Percentiles rank a stretch among this genome's conserved stretches.
phyloP scores from a whole-genome alignment of 2,888 invertebrate genomes.

The Macrosoma leucophasiata region DNA sequence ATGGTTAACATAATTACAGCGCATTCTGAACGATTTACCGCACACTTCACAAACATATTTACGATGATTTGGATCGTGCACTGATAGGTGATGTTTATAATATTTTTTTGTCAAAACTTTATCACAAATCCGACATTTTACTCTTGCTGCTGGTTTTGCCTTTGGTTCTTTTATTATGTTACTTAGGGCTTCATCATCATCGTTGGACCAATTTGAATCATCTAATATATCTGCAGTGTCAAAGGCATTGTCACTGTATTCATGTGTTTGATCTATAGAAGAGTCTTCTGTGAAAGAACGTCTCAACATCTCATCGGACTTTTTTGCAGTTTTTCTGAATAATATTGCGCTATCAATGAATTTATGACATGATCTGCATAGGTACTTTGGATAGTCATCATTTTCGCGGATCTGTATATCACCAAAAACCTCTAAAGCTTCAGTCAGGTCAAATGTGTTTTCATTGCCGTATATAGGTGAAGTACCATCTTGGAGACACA shows the following conservation, averaged over 20 bases:
- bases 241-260: slow-evolving; percentile 5
- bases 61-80: slow-evolving; percentile 37
- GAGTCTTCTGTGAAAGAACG: slow-evolving; percentile 26
- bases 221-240: too few species aligned
- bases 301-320: slow-evolving; percentile 38
- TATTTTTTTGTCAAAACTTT: slow-evolving; percentile 35
- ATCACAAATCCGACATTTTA: slow-evolving; percentile 35
- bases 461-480: slow-evolving; percentile 36
- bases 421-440: slow-evolving; percentile 39
- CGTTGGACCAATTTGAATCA: slow-evolving; percentile 20
- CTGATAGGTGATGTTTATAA: slow-evolving; percentile 34
- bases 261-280: slow-evolving; percentile 11
- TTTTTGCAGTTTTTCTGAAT: slow-evolving; percentile 46
- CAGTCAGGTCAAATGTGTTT: slow-evolving; percentile 31
- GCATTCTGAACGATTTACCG: slow-evolving; percentile 36
- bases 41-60: slow-evolving; percentile 40
- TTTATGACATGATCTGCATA: slow-evolving; percentile 45
- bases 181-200: slow-evolving; percentile 18
- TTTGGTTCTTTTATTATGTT: slow-evolving; percentile 8
- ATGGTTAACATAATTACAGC: slow-evolving; percentile 39
- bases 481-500: slow-evolving; percentile 46
- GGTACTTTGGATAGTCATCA: slow-evolving; percentile 40
- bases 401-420: slow-evolving; percentile 39
- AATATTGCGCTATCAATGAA: slow-evolving; percentile 42
- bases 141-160: slow-evolving; percentile 25